Base-by-base conservation (phyloP, 2,113 vertebrate genomes). In the Burhinus oedicnemus region DNA sequence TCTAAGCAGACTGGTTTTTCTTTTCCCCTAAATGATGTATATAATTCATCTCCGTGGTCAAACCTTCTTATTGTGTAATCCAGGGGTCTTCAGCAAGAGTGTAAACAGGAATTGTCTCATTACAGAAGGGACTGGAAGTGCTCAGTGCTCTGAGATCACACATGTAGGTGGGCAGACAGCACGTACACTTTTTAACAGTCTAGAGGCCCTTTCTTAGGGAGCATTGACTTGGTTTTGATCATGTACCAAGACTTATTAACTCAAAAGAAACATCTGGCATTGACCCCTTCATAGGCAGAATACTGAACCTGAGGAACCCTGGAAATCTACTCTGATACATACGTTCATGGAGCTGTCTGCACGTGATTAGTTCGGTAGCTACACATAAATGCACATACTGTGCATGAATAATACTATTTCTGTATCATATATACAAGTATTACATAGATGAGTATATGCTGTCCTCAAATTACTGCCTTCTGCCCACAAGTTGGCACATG, bases 91-190 rank as follows among this genome's bases (percentile, higher is more conserved):
- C 40, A 34, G 78, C n/a, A 27, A 49, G 45, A 42, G n/a, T 29
- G 15, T 62, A 66, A 96, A 94, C 95, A 96, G 95, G 95, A 97
- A 66, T 21, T 92, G 82, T 81, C 93, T 93, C 54, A 29, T 79
- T 25, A 4, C 84, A 55, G 90, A 69, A 85, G 69, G 96, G 83
- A 82, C 96, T 97, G 96, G 95, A 90, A 85, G 90, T 90, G 92
- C 96, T 96, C 79, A 8, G 82, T 26, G 85, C 93, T 91, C 87
- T 94, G 93, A 96, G 93, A n/a, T 96, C 95, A 91, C 77, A 34
- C 51, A 5, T 19, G 95, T 61, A 95, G 93, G 90, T 83, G 95
- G 93, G 96, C 94, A 96, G 96, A 62, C 78, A 55, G 92, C 82
- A 92, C 54, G 54, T 58, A 87, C 66, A 25, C 52, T 75, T 58